Conservation (phyloP, 2,113 vertebrate species). For the Gadus macrocephalus region DNA sequence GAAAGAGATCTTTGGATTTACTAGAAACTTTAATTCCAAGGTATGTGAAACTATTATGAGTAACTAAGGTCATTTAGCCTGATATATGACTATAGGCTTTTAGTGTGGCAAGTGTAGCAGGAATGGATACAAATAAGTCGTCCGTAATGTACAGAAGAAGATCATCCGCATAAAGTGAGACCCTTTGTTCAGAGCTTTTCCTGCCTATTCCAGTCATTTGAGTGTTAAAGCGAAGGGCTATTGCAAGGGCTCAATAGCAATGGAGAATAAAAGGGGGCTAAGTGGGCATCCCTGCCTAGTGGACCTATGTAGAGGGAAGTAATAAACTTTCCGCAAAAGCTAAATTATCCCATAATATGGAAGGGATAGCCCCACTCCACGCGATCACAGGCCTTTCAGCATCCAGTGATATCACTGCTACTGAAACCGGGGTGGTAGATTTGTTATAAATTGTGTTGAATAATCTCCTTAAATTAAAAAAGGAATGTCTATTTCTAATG, state of each 20-base stretch:
- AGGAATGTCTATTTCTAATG: constrained; percentile 3
- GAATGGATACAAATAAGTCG: constrained; percentile 1
- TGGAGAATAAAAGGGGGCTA: constrained; percentile 7
- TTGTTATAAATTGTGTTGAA: constrained; percentile 9
- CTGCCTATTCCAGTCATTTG: background rate
- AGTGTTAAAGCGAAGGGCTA: background rate
- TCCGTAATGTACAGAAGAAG: constrained; percentile 6
- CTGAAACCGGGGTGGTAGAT: background rate
- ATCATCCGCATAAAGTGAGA: constrained; percentile 9
- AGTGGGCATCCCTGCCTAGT: constrained; percentile 4
- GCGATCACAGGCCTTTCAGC: constrained; percentile 10
- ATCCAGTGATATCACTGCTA: constrained; percentile 5
- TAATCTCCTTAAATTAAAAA: constrained; percentile 1
- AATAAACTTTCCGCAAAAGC: constrained; percentile 3
- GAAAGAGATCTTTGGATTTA: background rate
- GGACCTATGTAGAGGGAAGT: background rate
- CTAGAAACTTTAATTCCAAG: background rate
- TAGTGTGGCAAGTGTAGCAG: constrained; percentile 1
- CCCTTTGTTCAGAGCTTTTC: background rate
- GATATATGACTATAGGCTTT: constrained; percentile 3
- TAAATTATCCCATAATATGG: constrained; percentile 4
- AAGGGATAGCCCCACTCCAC: constrained; percentile 12
- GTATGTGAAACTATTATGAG: background rate
- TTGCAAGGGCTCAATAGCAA: constrained; percentile 5
- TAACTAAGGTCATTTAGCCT: background rate